Base-by-base conservation (phyloP, 2,113 vertebrate species). In the Dicerorhinus sumatrensis region DNA sequence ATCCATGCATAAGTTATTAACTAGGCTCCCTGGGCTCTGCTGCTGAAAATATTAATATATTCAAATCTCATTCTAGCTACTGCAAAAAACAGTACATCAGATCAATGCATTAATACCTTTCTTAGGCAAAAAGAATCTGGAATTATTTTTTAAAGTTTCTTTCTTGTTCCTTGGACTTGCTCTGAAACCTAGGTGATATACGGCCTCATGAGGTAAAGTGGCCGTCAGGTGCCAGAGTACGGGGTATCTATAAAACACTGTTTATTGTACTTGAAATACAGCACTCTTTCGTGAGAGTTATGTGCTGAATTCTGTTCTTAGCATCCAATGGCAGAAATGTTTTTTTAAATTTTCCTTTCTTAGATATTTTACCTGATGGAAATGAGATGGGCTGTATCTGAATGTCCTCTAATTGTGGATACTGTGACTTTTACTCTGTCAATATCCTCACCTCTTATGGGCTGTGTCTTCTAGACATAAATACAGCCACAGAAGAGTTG, bases 31-130 rank as follows among this genome's bases (percentile, higher is more conserved):
- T 98, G 97, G 98, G 95, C 97, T 98, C 98, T 95, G 96, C 98
- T 98, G 98, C 98, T 99, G 98, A 98, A 99, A 99, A 98, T 99
- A 99, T 98, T 99, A 99, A 99, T 98, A 98, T 98, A 99, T 99
- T 99, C 98, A 99, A 99, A 99, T 99, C 98, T 97, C 98, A 99
- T 98, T 98, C 98, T 94, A 98, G 98, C 98, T 99, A 99, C 98
- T 98, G 97, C 95, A 98, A 98, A 98, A 98, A 98, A 98, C 97
- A 97, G 98, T 98, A 98, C 97, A 98, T 98, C 98, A 98, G 98
- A 98, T 97, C 98, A 97, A 98, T 86, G 97, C 97, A 98, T 98
- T 98, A 98, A 98, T 98, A 98, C 98, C 92, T 86, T 98, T 97
- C 97, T 98, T 97, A 98, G 98, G 98, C 98, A 98, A 98, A 98